Base-by-base conservation (phyloP, 2,888 invertebrate genomes). In the Parasteatoda lunata region DNA sequence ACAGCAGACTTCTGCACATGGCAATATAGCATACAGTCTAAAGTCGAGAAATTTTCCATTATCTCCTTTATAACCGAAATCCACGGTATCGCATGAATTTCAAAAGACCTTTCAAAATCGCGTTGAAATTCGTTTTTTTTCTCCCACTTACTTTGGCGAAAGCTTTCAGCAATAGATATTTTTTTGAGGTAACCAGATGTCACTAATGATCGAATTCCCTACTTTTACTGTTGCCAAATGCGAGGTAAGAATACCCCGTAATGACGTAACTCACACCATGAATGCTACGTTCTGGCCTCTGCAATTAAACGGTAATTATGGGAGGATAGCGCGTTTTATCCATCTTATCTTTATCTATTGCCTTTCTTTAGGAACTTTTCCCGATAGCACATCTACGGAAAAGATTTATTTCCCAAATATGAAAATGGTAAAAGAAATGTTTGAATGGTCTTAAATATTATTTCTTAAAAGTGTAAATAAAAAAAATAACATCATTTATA, bases 81-180 rank as follows among this genome's bases (percentile, higher is more conserved):
- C 66, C 68, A 48, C 48, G 66, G 45, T 66, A 70, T 65, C 83
- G 52, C 83, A 84, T 84, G 83, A 84, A 84, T 84, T 84, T 72
- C 83, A 84, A 84, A 84, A 84, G 77, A 72, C 83, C 83, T 84
- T 72, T 84, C 83, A 84, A 84, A 84, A 77, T 77, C 83, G 81
- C 81, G 75, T 81, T 79, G 71, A n/a, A 71, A 54, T 69, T 54
- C 54, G 45, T 9, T 59, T 79, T 59, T 79, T 59, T 71, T 72
- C 13, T 66, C 80, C 15, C 6, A 30, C 30, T 49, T 59, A 45
- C 64, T 72, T 72, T 70, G 9, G n/a, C 49, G 13, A 13, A 81
- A 75, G 9, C 75, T 69, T 81, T 81, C 71, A 69, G 8, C 59
- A 64, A 69, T 69, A 48, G 49, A 52, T 68, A 72, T 51, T 83